Evolutionary conservation across 2,797 vertebrate genomes (phyloP), one percentile per base, ranked within the genome.

Genomic region (Zonotrichia albicollis): DNA sequence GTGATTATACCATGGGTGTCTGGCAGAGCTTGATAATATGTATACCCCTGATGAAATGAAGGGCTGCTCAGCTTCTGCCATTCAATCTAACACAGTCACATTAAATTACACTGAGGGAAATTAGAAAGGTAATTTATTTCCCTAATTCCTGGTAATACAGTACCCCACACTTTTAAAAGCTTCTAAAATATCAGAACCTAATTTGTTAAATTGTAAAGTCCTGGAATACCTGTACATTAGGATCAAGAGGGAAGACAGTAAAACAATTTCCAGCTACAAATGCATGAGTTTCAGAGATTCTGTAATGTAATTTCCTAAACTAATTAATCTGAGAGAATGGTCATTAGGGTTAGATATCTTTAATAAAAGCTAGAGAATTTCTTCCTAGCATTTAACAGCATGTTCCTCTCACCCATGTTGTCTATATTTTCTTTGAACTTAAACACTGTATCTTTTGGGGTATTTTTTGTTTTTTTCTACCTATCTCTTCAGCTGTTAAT

Each of bases 341-440:
- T 64, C 3, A 71, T 71, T 4, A 30, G 11, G 40, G 13, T 77
- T 64, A 84, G 13, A 25, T n/a, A 6, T 17, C 70, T 83, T 80
- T 50, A 64, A 27, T 15, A 61, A 71, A 85, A 87, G 3, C 19
- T 20, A 81, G n/a, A 55, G 19, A 62, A 84, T 86, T 25, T 84
- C 7, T 84, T 71, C 14, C 9, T 55, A 23, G 4, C 1, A 6
- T 77, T 62, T 43, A 32, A 80, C 2, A 17, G 3, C 3, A 5
- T 27, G 6, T 74, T 80, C 6, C 16, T 23, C 26, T 16, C n/a
- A 30, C 2, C 0, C 4, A 3, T 23, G 17, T 65, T 60, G 8
- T 82, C 38, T 53, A 2, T 36, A 1, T 20, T 79, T 3, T 64
- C 19, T 65, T 83, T 40, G 6, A 5, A 43, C 7, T 70, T 82